Conservation (phyloP, 1,140 invertebrate species). For the Zaprionus ghesquierei region DNA sequence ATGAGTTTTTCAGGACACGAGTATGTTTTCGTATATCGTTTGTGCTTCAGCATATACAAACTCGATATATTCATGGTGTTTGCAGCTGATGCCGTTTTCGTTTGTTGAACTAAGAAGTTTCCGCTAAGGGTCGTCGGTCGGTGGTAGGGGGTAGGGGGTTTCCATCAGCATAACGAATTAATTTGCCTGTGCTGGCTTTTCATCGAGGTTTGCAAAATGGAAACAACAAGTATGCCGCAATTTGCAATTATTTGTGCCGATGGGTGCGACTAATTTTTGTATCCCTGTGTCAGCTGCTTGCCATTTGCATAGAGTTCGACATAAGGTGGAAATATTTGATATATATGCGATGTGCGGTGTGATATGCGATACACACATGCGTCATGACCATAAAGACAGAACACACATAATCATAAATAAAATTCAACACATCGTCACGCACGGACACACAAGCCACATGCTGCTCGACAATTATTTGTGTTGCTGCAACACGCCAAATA, state of each 20-base stretch:
- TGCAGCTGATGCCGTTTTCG: slow-evolving; percentile 58
- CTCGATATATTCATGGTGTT: slow-evolving; percentile 51
- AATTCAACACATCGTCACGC: slow-evolving; percentile 38
- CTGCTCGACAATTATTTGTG: slow-evolving; percentile 79
- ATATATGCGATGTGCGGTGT: slow-evolving; percentile 11
- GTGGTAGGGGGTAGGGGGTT: slow-evolving; percentile 45
- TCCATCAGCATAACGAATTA: slow-evolving; percentile 45
- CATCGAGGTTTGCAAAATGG: background rate
- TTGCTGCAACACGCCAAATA: slow-evolving; percentile 78
- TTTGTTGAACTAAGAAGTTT: slow-evolving; percentile 7
- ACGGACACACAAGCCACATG: slow-evolving; percentile 60
- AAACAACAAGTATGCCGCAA: slow-evolving; percentile 8
- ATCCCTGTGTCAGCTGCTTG: slow-evolving; percentile 24
- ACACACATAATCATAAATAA: slow-evolving; percentile 72
- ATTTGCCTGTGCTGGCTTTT: background rate
- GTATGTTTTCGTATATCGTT: slow-evolving; percentile 7
- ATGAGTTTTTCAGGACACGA: slow-evolving; percentile 2
- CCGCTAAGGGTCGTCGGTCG: background rate
- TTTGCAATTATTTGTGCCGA: slow-evolving; percentile 28
- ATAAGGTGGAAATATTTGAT: slow-evolving; percentile 49
- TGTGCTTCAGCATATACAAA: slow-evolving; percentile 16
- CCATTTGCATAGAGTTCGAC: slow-evolving; percentile 36
- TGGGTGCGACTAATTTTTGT: slow-evolving; percentile 32
- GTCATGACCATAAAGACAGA: slow-evolving; percentile 47
- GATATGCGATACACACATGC: slow-evolving; percentile 12